These are phyloP conservation scores for Anthopleura xanthogrammica DNA, from an alignment of 92 coral and sea anemone genomes.

Conservation along the genomic window DNA sequence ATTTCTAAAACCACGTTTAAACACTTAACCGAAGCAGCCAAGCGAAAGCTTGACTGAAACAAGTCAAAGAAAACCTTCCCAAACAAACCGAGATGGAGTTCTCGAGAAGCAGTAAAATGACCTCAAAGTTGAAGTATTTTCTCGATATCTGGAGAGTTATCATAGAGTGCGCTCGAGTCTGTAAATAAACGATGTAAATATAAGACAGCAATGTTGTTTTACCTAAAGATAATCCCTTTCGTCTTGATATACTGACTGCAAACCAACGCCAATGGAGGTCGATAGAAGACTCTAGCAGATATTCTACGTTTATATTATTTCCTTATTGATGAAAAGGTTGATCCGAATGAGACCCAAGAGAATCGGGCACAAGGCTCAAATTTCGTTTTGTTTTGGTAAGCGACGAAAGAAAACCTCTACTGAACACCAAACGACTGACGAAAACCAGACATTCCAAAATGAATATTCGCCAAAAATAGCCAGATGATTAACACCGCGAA, in stretches of 20 bases:
- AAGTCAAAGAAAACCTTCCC: slow-evolving; percentile 39
- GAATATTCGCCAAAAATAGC: slow-evolving; percentile 2
- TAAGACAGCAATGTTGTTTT: slow-evolving; percentile 29
- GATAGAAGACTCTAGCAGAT: background rate
- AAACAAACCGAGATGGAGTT: slow-evolving; percentile 36
- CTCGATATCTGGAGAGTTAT: slow-evolving; percentile 16
- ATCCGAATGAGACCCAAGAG: slow-evolving; percentile 4
- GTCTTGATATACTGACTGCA: background rate
- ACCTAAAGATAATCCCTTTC: slow-evolving; percentile 35
- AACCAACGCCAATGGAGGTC: slow-evolving; percentile 13
- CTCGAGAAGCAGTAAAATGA: background rate
- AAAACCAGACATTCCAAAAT: slow-evolving; percentile 10
- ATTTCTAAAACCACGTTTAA: slow-evolving; percentile 32
- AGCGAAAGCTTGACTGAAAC: slow-evolving; percentile 20
- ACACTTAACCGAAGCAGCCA: slow-evolving; percentile 25
- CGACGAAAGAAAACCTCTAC: slow-evolving; percentile 2
- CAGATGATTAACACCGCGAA: slow-evolving; percentile 10
- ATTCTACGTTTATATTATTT: background rate
- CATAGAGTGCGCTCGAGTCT: slow-evolving; percentile 19
- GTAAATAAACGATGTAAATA: slow-evolving; percentile 34
- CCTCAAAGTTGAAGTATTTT: slow-evolving; percentile 2
- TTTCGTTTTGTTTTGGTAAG: slow-evolving; percentile 31
- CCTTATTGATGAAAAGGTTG: background rate
- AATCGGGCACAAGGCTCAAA: background rate
- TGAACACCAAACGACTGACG: slow-evolving; percentile 5